These are phyloP conservation scores for Rhynchomys soricoides DNA, from an alignment of 2,113 vertebrate species.

Conservation along the genomic window DNA sequence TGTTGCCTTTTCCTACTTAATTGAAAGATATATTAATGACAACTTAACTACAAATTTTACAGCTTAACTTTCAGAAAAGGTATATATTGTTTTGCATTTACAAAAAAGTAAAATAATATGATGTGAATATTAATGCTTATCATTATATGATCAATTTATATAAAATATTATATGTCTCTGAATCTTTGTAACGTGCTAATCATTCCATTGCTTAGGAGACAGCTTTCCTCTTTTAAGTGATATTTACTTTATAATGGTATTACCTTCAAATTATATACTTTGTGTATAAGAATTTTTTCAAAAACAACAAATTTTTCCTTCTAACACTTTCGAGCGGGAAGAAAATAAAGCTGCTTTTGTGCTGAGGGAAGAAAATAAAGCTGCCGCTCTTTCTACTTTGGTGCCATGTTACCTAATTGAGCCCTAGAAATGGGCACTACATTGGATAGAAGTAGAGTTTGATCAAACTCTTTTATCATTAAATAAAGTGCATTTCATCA, in stretches of 20 bases:
- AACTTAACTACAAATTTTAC: background rate
- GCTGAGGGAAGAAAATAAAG: background rate
- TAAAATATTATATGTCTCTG: background rate
- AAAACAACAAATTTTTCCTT: background rate
- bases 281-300: slow-evolving; percentile 35
- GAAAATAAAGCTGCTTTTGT: background rate
- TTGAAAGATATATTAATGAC: background rate
- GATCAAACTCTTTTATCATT: slow-evolving; percentile 3
- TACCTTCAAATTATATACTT: background rate
- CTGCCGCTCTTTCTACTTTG: slow-evolving; percentile 9
- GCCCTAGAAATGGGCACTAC: background rate
- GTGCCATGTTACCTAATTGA: background rate
- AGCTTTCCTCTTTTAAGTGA: background rate
- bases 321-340: background rate
- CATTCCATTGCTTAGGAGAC: background rate
- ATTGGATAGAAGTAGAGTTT: background rate
- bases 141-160: background rate
- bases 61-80: slow-evolving; percentile 29
- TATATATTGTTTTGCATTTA: background rate
- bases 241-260: background rate
- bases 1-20: background rate
- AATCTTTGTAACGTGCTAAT: background rate
- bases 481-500: slow-evolving; percentile 14
- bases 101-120: background rate
- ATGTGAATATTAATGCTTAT: background rate